Evolutionary conservation across 1,140 invertebrate genomes (phyloP).

Genomic region (Papilio helenus): DNA sequence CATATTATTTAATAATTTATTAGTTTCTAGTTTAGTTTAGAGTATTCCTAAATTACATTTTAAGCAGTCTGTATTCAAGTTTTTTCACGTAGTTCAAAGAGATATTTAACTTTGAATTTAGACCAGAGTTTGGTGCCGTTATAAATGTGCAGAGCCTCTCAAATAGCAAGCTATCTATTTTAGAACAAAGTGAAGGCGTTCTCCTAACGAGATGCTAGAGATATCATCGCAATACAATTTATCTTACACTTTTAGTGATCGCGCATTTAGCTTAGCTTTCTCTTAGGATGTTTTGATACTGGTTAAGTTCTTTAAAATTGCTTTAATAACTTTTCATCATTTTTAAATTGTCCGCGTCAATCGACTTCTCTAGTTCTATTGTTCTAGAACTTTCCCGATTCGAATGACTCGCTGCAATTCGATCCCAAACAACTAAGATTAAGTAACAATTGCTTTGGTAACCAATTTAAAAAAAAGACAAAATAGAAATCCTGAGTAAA

Average conservation of each 20-base stretch:
- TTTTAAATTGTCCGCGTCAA: no score
- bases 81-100: background rate
- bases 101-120: background rate
- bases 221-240: background rate
- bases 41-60: background rate
- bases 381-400: background rate
- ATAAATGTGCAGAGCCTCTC: background rate
- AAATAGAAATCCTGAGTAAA: no score
- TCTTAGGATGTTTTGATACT: background rate
- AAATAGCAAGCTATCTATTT: background rate
- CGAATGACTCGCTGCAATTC: background rate
- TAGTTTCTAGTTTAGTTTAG: no score
- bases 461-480: background rate
- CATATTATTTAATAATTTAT: background rate
- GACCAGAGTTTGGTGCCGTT: background rate
- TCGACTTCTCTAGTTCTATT: background rate
- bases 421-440: slow-evolving; percentile 8
- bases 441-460: background rate
- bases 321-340: no score
- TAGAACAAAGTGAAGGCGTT: background rate
- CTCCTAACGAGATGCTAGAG: background rate
- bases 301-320: no score
- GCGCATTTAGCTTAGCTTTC: background rate
- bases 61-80: background rate
- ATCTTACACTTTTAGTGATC: background rate